These are phyloP conservation scores for Pampusana beccarii DNA, from an alignment of 2,113 vertebrate species.

Conservation along the genomic window DNA sequence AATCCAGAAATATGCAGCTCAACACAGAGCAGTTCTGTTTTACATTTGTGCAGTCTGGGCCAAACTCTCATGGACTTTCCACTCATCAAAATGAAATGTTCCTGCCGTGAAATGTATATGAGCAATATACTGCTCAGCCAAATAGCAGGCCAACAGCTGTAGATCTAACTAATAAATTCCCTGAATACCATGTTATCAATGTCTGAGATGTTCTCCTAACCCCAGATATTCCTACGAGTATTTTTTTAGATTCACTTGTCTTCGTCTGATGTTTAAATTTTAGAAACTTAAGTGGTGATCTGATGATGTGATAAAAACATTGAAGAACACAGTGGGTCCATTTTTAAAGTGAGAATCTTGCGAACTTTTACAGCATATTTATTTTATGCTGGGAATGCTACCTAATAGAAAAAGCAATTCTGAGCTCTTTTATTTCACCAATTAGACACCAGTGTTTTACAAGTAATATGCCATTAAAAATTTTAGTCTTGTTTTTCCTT, in stretches of 20 bases:
- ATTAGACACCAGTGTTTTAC: not conserved
- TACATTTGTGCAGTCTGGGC: conserved; percentile 14
- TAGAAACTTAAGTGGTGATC: not conserved
- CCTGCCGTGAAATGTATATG: conserved; percentile 59
- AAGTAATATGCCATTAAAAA: not conserved
- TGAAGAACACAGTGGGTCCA: not conserved
- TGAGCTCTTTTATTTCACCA: not conserved
- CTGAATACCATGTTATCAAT: conserved; percentile 41
- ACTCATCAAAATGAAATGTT: conserved; percentile 45
- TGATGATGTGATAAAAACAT: not conserved
- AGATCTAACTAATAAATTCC: conserved; percentile 59
- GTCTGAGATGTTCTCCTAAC: not conserved
- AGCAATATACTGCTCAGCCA: not conserved
- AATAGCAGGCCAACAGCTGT: conserved; percentile 63
- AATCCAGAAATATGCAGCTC: conserved; percentile 30
- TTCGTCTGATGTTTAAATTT: not conserved
- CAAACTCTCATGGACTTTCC: conserved; percentile 41
- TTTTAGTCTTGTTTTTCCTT: not conserved
- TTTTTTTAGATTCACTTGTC: not conserved
- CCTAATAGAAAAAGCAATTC: not conserved
- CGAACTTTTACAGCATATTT: not conserved
- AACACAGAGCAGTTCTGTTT: conserved; percentile 56
- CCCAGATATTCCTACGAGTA: not conserved
- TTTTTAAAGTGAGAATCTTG: not conserved
- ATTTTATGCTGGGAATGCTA: not conserved